Conservation (phyloP, 2,113 vertebrate genomes). For the Gambusia affinis region DNA sequence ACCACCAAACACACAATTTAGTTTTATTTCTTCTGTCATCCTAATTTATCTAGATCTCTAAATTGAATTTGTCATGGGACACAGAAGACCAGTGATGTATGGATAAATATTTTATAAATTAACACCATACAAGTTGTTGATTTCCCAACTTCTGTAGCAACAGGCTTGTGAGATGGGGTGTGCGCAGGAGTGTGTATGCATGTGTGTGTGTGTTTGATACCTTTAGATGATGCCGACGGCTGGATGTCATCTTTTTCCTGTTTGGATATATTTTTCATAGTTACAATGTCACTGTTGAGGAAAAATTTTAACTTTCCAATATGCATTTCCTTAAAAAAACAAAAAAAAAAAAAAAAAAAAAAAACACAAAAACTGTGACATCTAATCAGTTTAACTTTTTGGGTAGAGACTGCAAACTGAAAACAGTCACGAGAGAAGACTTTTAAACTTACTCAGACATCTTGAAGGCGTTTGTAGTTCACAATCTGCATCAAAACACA, state of each 20-base stretch:
- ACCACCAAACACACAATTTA: neutral
- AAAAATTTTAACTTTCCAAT: neutral
- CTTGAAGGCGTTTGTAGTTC: conserved; percentile 37
- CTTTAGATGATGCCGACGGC: conserved; percentile 93
- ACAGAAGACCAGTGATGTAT: neutral
- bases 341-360: neutral
- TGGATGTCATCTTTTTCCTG: conserved; percentile 88
- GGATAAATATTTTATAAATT: neutral
- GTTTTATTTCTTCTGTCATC: neutral
- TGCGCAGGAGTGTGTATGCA: too few species aligned
- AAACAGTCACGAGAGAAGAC: neutral
- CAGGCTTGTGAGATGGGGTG: neutral
- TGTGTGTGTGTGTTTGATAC: conserved; percentile 66
- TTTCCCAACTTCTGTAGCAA: neutral
- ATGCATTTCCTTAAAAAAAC: too few species aligned
- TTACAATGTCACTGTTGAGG: neutral
- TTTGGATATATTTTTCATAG: conserved; percentile 15
- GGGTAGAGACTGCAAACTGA: neutral
- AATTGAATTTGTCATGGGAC: neutral
- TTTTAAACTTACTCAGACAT: conserved; percentile 73
- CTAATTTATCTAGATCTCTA: neutral
- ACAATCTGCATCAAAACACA: conserved; percentile 47
- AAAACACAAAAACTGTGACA: neutral
- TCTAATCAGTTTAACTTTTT: neutral
- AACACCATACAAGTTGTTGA: neutral